Conservation (phyloP, 2,888 invertebrate species). For the Eupithecia abbreviata region DNA sequence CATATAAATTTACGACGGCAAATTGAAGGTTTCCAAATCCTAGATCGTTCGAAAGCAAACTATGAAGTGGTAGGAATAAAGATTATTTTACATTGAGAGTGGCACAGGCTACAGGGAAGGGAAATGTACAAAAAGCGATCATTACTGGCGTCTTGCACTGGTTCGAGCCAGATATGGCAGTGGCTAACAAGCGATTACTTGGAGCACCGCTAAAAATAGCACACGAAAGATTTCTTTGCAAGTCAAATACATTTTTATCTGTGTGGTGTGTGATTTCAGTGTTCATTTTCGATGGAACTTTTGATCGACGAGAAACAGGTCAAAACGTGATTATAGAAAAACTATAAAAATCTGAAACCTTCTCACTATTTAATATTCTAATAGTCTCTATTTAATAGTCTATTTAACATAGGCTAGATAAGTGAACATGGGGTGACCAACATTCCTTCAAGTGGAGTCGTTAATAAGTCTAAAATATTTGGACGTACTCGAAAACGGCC, state of each 20-base stretch:
- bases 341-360: too few relatives aligned
- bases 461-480: too few relatives aligned
- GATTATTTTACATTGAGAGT: constrained; percentile 4
- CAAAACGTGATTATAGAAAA: too few relatives aligned
- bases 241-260: not conserved
- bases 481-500: too few relatives aligned
- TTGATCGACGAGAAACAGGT: not conserved
- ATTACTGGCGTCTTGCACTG: constrained; percentile 42
- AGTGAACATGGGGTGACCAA: too few relatives aligned
- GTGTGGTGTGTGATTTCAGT: not conserved
- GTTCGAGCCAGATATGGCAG: constrained; percentile 33
- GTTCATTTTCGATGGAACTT: not conserved
- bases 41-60: not conserved
- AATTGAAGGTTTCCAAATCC: not conserved
- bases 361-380: too few relatives aligned
- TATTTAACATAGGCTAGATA: too few relatives aligned
- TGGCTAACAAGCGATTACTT: constrained; percentile 34
- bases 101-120: constrained; percentile 22
- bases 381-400: too few relatives aligned
- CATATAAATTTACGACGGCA: constrained; percentile 1
- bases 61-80: not conserved
- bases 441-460: too few relatives aligned
- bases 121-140: constrained; percentile 44
- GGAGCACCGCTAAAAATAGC: not conserved
- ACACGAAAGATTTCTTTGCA: constrained; percentile 3